Evolutionary conservation across 2,113 vertebrate genomes (phyloP), one percentile per base, ranked within the genome.

Genomic region (Apodemus sylvaticus): DNA sequence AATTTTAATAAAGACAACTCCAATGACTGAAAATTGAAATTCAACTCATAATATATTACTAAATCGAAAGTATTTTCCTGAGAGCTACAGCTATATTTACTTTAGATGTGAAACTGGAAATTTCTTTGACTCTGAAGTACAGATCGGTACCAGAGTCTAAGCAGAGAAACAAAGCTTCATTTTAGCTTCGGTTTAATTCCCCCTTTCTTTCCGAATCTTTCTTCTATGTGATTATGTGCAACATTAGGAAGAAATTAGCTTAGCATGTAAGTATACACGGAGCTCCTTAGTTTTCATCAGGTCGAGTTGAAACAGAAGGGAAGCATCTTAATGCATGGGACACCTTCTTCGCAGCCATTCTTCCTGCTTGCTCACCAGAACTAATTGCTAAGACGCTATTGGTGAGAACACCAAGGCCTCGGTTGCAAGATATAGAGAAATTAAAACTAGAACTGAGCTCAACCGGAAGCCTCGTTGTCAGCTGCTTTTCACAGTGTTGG

Each of bases 61-160:
- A 92, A 93, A 45, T 53, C 76, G 74, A 96, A 96, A 86, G 24
- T 8, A 85, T 55, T 95, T 22, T 93, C 79, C 90, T 66, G 24
- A 85, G 70, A 66, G 3, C 74, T 92, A 81, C 16, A 62, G 58
- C 64, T 58, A 5, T 1, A 58, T 90, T 81, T 62, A 90, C 74
- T 96, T 96, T 95, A 77, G n/a, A 45, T 55, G 20, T 74, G 87
- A 22, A 58, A 89, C 55, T 82, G 45, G 29, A 53, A 86, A 77
- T 73, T 97, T 20, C 26, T 91, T 91, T 16, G 39, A 36, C 31
- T 93, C 95, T 94, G 7, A 85, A 48, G 76, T 81, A 55, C 4
- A 88, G 29, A 60, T 70, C 29, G 62, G 82, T 73, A 96, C 53
- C 19, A 93, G 90, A 81, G 76, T 92, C 74, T 60, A 92, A 14